Evolutionary conservation across 2,888 invertebrate species (phyloP), one percentile per base, ranked within the genome.

Genomic region (Eugnorisma glareosa): DNA sequence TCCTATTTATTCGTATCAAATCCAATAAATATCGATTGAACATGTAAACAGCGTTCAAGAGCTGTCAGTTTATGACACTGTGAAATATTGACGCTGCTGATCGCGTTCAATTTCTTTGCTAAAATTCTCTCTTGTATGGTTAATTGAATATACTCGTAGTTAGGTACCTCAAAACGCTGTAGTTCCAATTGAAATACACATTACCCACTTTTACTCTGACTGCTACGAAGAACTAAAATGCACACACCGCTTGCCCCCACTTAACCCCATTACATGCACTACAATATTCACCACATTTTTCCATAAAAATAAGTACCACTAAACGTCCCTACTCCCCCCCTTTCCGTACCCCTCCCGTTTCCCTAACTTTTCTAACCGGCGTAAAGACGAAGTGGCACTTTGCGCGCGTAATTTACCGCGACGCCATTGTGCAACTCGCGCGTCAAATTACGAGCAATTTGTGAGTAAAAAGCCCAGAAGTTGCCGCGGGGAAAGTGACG

Each of bases 391-490:
- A 88, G 88, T 89, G 88, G 48, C 85, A 86, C 89, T 88, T 84
- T 83, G 73, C 67, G 66, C 83, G 75, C 81, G 86, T 83, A 89
- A 89, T 89, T 88, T 87, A 72, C 81, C 86, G 73, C 82, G 81
- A 64, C 67, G 79, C 86, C 83, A 87, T 89, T 88, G 89, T 88
- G 81, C 82, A 69, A 66, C 78, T 82, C 76, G 83, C 76, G 82
- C 84, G 83, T 73, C 83, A 86, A 88, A 88, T 88, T 88, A 87
- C 82, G 70, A 79, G 88, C 88, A 88, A 88, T 88, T 88, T 88
- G 63, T 79, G 73, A 69, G 85, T 83, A 88, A 87, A 88, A 88
- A 89, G 86, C 84, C 81, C 84, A 77, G 81, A 81, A 81, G 79
- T 73, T 76, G 21, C 68, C 68, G 76, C 84, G 75, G 75, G 83